Base-by-base conservation (phyloP, 2,888 invertebrate species). In the Campoplex capitator region DNA sequence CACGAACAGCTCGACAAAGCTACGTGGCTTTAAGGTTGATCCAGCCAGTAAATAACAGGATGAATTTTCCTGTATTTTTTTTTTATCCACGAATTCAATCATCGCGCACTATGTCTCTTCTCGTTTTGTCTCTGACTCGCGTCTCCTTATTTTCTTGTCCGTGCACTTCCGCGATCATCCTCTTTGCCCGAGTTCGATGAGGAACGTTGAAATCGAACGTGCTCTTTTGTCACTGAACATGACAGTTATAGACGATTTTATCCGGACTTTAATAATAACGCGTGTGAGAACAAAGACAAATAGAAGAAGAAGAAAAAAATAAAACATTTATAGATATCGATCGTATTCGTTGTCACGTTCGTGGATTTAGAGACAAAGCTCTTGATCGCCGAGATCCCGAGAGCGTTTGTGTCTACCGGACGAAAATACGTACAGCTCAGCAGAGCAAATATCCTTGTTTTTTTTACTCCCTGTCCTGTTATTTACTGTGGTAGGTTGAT, bases 351-450 rank as follows among this genome's bases (percentile, higher is more conserved):
- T 23, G 35, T 56, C 75, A 62, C 70, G 78, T 48, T 87, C 45
- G 51, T 62, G 35, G 65, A 76, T 86, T 88, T 82, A 92, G 82
- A 92, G 80, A 83, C 91, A 90, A 76, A 92, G 88, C 81, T 92
- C 92, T 73, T 90, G 89, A 51, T 85, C 73, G 42, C 71, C 82
- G n/a, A 86, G 84, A 78, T 90, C 88, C 58, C 77, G 85, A 3
- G 83, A 78, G 11, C 89, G 88, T 82, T 90, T 91, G 77, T 91
- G 91, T 65, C 86, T 88, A 16, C 90, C 89, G 18, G 91, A 89
- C 8, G 92, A 80, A 67, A 91, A 92, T 42, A 92, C 91, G 77
- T 90, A 91, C 35, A 92, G 81, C 73, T 92, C 91, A 16, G 89
- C 86, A 42, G 87, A 80, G 84, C 81, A 79, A 35, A 85, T 88